Evolutionary conservation across 2,113 vertebrate species (phyloP).

Genomic region (Irena cyanogastra): DNA sequence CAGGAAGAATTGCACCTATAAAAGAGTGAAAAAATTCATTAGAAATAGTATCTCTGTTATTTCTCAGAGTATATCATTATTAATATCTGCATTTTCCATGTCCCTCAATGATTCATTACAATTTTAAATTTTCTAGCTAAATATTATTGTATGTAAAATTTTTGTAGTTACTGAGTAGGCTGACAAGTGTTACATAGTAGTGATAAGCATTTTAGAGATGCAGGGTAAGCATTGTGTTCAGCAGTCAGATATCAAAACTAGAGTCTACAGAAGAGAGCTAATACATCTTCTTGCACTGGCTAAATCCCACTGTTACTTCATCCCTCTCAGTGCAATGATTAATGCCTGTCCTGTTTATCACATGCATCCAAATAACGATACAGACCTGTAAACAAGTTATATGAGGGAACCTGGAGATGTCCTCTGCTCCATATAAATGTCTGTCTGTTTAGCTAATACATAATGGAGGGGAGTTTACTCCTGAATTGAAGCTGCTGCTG

Average conservation of each 20-base stretch:
- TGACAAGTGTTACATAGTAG: not conserved
- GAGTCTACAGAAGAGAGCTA: not conserved
- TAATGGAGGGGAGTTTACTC: not conserved
- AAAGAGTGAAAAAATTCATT: not conserved
- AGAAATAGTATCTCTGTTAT: conserved; percentile 14
- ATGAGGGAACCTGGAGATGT: not conserved
- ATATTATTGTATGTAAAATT: not conserved
- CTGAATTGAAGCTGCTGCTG: not conserved
- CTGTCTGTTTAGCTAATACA: not conserved
- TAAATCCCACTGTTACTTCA: not conserved
- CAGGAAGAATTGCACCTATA: not conserved
- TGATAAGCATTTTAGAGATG: not conserved
- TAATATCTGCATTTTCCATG: not conserved
- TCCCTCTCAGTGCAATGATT: not conserved
- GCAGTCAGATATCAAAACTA: not conserved
- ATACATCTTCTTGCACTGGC: not conserved
- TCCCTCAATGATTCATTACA: not conserved
- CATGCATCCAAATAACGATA: not conserved
- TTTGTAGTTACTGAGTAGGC: not conserved
- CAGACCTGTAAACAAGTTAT: not conserved
- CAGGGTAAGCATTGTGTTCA: not conserved
- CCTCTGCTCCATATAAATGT: not conserved
- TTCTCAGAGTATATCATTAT: not conserved
- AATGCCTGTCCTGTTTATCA: not conserved
- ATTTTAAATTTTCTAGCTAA: conserved; percentile 31